These are phyloP conservation scores for Spicauda simplicius DNA, from an alignment of 2,888 invertebrate genomes.

Conservation along the genomic window DNA sequence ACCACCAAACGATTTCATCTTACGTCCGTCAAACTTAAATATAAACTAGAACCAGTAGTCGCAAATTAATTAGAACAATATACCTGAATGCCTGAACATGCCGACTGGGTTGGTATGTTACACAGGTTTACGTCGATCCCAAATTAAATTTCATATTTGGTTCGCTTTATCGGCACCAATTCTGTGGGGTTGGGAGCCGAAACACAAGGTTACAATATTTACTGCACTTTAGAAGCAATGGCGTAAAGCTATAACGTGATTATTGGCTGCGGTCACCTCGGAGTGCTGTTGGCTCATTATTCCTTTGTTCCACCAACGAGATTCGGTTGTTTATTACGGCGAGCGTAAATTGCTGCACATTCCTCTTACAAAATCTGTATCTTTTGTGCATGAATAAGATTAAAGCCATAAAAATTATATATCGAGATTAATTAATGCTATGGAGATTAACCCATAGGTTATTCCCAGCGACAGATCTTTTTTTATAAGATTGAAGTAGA, in stretches of 20 bases:
- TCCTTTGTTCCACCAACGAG: slow-evolving; percentile 41
- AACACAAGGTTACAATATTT: slow-evolving; percentile 62
- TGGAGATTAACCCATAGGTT: too few species aligned
- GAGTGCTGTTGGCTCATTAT: slow-evolving; percentile 43
- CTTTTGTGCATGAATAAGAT: background rate
- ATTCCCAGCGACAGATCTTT: too few species aligned
- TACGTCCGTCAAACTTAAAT: too few species aligned
- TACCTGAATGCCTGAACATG: slow-evolving; percentile 42
- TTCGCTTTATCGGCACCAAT: slow-evolving; percentile 60
- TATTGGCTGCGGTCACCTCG: slow-evolving; percentile 56
- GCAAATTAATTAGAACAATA: slow-evolving; percentile 53
- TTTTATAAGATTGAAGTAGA: too few species aligned
- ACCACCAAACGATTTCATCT: too few species aligned
- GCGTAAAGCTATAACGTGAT: slow-evolving; percentile 64
- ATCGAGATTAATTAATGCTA: too few species aligned
- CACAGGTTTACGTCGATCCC: slow-evolving; percentile 61
- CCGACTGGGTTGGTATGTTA: slow-evolving; percentile 32
- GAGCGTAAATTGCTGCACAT: slow-evolving; percentile 10
- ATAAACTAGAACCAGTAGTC: slow-evolving; percentile 30
- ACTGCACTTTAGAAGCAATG: slow-evolving; percentile 61
- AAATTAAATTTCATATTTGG: slow-evolving; percentile 72
- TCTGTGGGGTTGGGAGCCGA: slow-evolving; percentile 40
- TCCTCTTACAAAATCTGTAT: background rate
- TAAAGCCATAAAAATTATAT: too few species aligned
- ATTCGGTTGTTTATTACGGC: slow-evolving; percentile 25